Percentiles rank a stretch among this genome's conserved stretches.
phyloP scores from a whole-genome alignment of 2,888 invertebrate genomes.

The Himalopsyche japonica region DNA sequence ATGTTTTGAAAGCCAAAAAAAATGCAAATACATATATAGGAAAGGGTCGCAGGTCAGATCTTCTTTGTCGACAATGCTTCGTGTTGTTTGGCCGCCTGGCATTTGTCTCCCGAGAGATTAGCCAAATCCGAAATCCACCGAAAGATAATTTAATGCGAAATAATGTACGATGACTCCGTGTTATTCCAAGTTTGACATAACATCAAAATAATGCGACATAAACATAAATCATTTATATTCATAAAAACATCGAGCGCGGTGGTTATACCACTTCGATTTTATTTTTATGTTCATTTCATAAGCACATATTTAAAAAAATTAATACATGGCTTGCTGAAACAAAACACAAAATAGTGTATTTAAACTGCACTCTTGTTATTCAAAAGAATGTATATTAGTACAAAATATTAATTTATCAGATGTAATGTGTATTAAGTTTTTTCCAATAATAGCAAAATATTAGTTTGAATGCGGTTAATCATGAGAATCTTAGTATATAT shows the following conservation, averaged over 20 bases:
- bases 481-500: too few species aligned
- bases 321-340: too few species aligned
- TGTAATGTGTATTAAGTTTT: too few species aligned
- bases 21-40: neutral
- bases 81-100: neutral
- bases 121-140: neutral
- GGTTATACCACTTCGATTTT: too few species aligned
- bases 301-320: too few species aligned
- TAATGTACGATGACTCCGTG: neutral
- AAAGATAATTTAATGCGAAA: neutral
- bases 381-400: too few species aligned
- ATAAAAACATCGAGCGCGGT: neutral
- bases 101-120: neutral
- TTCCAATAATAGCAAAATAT: too few species aligned
- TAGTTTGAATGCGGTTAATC: too few species aligned
- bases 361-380: too few species aligned
- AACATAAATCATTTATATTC: neutral
- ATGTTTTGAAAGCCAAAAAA: neutral
- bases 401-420: too few species aligned
- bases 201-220: neutral
- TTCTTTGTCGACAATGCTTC: neutral
- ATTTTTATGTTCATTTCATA: too few species aligned
- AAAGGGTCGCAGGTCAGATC: neutral
- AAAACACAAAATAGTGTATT: too few species aligned
- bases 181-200: neutral